Evolutionary conservation across 2,888 invertebrate species (phyloP).

Genomic region (Autographa pulchrina): DNA sequence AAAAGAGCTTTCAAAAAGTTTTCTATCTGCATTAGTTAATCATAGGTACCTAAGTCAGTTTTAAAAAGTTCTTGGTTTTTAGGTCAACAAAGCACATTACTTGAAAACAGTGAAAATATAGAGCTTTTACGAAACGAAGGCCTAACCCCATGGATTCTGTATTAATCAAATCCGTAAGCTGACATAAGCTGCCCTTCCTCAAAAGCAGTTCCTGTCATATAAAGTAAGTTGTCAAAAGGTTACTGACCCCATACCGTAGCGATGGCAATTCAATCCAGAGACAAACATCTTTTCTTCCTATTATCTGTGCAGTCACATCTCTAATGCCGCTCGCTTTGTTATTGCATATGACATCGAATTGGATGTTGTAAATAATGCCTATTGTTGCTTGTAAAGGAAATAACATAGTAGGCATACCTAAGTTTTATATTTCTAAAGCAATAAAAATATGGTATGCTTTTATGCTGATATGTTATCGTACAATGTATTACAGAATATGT

Average conservation of each 20-base stretch:
- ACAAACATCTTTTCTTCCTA: slow-evolving; percentile 33
- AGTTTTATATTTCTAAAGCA: neutral
- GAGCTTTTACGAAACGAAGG: no score
- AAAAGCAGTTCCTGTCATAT: neutral
- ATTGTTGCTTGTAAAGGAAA: neutral
- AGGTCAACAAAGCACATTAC: no score
- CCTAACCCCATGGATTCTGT: no score
- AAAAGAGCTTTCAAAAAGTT: no score
- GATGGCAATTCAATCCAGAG: slow-evolving; percentile 17
- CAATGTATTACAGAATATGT: no score
- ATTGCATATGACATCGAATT: slow-evolving; percentile 21
- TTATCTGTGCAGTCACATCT: slow-evolving; percentile 34
- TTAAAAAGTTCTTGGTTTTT: no score
- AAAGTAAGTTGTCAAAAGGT: neutral
- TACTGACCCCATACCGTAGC: neutral
- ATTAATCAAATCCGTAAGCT: neutral
- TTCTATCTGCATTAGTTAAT: no score
- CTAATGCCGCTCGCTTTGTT: slow-evolving; percentile 18
- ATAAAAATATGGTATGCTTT: neutral
- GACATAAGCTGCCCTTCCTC: neutral
- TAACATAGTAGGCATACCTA: neutral
- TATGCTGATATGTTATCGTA: no score
- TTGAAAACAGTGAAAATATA: no score
- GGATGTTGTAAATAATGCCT: slow-evolving; percentile 23
- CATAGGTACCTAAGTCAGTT: no score